A percentile compares a stretch with the other conserved stretches of the same genome.
phyloP scores from a whole-genome alignment of 1,140 invertebrate species.

The Cyrtorhinus lividipennis region DNA sequence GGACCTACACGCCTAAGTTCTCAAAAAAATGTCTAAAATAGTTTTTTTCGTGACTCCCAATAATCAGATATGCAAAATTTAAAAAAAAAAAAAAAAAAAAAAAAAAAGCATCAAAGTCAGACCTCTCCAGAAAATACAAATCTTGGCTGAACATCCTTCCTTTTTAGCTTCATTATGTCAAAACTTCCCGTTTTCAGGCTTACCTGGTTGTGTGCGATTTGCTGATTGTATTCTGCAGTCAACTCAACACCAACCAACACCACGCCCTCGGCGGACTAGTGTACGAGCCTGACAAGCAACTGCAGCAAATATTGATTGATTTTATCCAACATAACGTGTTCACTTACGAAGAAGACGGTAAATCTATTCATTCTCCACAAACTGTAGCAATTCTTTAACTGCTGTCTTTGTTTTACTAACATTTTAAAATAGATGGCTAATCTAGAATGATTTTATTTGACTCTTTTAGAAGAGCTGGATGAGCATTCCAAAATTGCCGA shows the following conservation, averaged over 20 bases:
- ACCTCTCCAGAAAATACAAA: too few species aligned
- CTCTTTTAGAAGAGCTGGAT: constrained; percentile 60
- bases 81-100: too few species aligned
- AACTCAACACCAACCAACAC: constrained; percentile 48
- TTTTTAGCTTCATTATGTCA: too few species aligned
- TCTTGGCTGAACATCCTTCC: too few species aligned
- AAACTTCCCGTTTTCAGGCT: too few species aligned
- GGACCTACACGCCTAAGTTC: too few species aligned
- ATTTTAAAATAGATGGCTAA: background rate
- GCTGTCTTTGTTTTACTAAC: background rate
- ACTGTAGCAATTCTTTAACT: background rate
- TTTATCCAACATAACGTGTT: constrained; percentile 94
- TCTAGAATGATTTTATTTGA: too few species aligned
- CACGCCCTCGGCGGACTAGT: constrained; percentile 49
- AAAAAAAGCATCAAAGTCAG: too few species aligned
- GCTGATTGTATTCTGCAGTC: constrained; percentile 86
- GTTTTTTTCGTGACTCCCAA: too few species aligned
- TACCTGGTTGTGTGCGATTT: constrained; percentile 91
- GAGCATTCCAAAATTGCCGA: constrained; percentile 91
- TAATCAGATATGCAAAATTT: too few species aligned
- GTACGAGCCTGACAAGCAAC: constrained; percentile 62
- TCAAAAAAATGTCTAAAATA: too few species aligned
- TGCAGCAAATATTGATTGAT: constrained; percentile 70
- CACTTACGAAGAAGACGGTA: constrained; percentile 66
- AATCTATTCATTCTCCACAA: too few species aligned